Conservation (phyloP, 2,113 vertebrate species). For the Hymenochirus boettgeri region DNA sequence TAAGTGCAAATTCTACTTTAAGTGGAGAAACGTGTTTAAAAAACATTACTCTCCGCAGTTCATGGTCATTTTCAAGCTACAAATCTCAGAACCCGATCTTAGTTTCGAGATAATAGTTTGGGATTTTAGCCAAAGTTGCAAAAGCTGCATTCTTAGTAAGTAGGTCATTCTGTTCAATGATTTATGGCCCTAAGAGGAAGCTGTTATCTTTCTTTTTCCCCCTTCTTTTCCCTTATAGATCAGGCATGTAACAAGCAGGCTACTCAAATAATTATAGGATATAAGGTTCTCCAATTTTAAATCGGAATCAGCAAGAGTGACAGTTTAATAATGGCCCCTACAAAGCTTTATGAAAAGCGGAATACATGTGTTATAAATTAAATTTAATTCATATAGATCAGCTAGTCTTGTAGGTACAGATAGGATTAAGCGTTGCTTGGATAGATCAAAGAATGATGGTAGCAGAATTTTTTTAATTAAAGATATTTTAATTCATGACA, state of each 20-base stretch:
- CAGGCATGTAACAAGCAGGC: conserved; percentile 13
- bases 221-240: background rate
- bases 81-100: conserved; percentile 27
- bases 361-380: background rate
- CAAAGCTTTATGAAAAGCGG: background rate
- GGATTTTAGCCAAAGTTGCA: conserved; percentile 26
- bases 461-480: too few species aligned
- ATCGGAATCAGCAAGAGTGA: background rate
- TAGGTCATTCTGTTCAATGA: conserved; percentile 38
- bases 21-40: too few species aligned
- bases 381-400: background rate
- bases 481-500: too few species aligned
- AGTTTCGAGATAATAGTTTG: conserved; percentile 23
- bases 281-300: background rate
- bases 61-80: conserved; percentile 4
- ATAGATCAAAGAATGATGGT: too few species aligned
- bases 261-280: background rate
- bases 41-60: too few species aligned
- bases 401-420: too few species aligned
- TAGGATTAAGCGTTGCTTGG: too few species aligned
- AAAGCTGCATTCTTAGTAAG: conserved; percentile 16
- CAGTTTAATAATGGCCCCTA: background rate
- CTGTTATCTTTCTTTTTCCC: too few species aligned
- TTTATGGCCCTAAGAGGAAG: conserved; percentile 25
- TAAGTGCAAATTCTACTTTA: too few species aligned